Evolutionary conservation across 1,140 invertebrate genomes (phyloP).

Genomic region (Conus betulinus): DNA sequence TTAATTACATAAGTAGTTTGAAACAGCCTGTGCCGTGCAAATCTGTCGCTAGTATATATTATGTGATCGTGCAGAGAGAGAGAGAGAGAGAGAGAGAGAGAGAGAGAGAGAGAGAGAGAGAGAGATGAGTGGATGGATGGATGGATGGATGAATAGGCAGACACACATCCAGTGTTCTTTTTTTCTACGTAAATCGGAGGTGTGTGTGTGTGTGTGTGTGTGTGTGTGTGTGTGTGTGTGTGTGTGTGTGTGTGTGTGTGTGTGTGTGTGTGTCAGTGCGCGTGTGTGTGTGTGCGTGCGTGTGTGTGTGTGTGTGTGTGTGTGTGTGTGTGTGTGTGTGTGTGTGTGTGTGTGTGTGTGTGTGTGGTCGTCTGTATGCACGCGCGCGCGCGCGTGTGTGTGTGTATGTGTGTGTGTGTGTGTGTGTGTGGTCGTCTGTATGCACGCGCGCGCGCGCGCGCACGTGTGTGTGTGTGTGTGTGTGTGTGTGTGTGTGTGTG

Average conservation of each 20-base stretch:
- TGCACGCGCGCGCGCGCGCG: background rate
- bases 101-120: conserved; percentile 21
- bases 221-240: background rate
- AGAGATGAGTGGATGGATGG: no score
- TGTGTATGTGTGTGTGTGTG: background rate
- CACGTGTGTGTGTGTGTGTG: background rate
- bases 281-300: background rate
- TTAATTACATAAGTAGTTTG: no score
- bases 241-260: background rate
- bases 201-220: background rate
- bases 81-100: conserved; percentile 21
- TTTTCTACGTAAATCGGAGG: no score
- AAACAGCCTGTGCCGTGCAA: no score
- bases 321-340: background rate
- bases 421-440: no score
- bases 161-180: background rate
- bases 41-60: no score
- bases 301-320: background rate
- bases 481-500: no score
- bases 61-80: background rate
- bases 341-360: background rate
- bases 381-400: background rate
- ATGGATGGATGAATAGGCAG: background rate
- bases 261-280: background rate
- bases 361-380: no score